A percentile compares a stretch with the other conserved stretches of the same genome.
These are phyloP conservation scores for Spialia ferax DNA, from an alignment of 2,888 invertebrate species.

Conservation along the genomic window DNA sequence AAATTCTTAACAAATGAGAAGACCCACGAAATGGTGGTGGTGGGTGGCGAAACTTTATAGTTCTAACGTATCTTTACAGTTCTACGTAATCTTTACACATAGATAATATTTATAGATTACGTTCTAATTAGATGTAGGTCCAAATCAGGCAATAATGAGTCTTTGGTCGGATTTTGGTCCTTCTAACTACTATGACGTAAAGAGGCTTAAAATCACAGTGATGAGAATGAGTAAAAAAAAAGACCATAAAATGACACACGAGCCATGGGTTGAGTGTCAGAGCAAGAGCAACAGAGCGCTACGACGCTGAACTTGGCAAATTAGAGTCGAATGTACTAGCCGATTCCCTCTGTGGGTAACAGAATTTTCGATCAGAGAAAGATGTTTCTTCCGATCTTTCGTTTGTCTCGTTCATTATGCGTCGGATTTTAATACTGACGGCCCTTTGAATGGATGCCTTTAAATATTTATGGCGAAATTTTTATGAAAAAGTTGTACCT, in stretches of 20 bases:
- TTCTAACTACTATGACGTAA: too few species aligned
- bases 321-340: conserved; percentile 58
- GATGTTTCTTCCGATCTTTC: conserved; percentile 62
- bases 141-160: too few species aligned
- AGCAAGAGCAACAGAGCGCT: conserved; percentile 33
- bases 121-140: too few species aligned
- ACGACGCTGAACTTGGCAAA: conserved; percentile 62
- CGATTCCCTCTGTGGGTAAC: conserved; percentile 80
- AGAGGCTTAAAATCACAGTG: not conserved
- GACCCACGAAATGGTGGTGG: too few species aligned
- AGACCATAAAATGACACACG: not conserved
- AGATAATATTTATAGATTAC: too few species aligned
- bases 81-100: too few species aligned
- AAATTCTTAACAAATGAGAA: too few species aligned
- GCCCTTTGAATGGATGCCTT: too few species aligned
- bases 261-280: conserved; percentile 21
- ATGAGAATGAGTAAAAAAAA: not conserved
- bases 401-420: conserved; percentile 60
- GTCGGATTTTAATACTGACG: not conserved
- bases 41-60: too few species aligned
- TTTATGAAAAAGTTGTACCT: not conserved
- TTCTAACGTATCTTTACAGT: too few species aligned
- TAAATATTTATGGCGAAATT: too few species aligned
- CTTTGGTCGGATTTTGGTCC: too few species aligned
- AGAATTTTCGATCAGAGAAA: conserved; percentile 76